These are phyloP conservation scores for Gopherus evgoodei DNA, from an alignment of 2,113 vertebrate genomes.

Conservation along the genomic window DNA sequence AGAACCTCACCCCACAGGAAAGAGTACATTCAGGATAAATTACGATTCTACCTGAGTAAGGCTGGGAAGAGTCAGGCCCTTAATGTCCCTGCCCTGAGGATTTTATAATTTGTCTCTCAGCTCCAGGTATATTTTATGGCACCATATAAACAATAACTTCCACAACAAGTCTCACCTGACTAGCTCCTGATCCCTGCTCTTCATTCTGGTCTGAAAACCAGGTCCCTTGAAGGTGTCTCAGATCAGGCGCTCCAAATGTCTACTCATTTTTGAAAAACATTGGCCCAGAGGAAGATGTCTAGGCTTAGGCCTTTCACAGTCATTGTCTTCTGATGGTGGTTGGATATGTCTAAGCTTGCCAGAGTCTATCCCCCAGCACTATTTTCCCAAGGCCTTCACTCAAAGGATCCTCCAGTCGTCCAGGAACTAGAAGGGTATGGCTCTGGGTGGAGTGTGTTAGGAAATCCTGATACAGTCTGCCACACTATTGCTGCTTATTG, in stretches of 20 bases:
- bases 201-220: not conserved
- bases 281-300: accelerated
- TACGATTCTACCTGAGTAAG: not conserved
- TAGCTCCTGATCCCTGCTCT: accelerated
- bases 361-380: not conserved
- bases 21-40: not conserved
- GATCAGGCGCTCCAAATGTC: not conserved
- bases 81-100: too few species aligned
- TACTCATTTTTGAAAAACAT: not conserved
- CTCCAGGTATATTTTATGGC: accelerated
- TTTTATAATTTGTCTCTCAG: accelerated
- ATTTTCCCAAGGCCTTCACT: not conserved
- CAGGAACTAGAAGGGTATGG: not conserved
- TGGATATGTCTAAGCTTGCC: not conserved
- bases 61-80: not conserved
- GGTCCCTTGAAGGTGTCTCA: not conserved
- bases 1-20: not conserved
- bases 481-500: not conserved
- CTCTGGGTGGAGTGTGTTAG: not conserved
- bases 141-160: accelerated
- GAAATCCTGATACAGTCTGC: not conserved
- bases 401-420: not conserved
- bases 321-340: accelerated
- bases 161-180: accelerated
- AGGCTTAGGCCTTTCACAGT: not conserved